Evolutionary conservation across 2,113 vertebrate genomes (phyloP).

Genomic region (Ophiodon elongatus): DNA sequence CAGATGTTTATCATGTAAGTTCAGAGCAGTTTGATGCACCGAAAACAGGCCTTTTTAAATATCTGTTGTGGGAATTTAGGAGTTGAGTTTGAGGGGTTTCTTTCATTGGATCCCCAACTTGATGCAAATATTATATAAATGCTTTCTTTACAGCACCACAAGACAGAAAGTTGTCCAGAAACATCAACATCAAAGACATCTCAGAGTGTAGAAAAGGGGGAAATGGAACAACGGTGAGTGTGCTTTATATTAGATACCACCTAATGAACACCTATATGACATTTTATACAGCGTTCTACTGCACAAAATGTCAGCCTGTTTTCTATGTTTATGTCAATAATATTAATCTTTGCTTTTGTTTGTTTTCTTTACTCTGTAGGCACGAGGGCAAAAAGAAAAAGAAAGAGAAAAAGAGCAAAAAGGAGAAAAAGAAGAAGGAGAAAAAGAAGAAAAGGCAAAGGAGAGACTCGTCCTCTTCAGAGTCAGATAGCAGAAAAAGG

Average conservation of each 20-base stretch:
- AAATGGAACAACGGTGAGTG: conserved; percentile 78
- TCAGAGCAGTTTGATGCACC: background rate
- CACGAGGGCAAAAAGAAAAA: conserved; percentile 82
- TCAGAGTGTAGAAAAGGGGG: conserved; percentile 72
- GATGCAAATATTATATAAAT: background rate
- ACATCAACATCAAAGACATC: conserved; percentile 41
- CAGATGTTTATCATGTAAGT: background rate
- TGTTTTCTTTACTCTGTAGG: conserved; percentile 21
- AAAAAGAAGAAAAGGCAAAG: conserved; percentile 86
- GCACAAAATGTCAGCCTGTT: background rate
- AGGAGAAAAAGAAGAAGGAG: conserved; percentile 89
- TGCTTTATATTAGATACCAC: too few relatives aligned
- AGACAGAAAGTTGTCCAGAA: conserved; percentile 76
- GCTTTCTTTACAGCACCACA: conserved; percentile 86
- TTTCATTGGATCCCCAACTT: background rate
- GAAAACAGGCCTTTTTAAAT: background rate
- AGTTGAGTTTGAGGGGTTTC: background rate
- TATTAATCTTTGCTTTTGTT: background rate
- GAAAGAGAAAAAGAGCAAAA: conserved; percentile 88
- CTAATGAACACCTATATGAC: background rate
- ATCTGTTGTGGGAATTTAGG: background rate
- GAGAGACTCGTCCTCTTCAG: conserved; percentile 64
- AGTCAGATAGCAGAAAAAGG: conserved; percentile 82
- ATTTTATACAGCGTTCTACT: background rate
- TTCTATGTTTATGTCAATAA: background rate